Evolutionary conservation across 2,797 vertebrate species (phyloP), one percentile per base, ranked within the genome.

Genomic region (Bryconaethiops microstoma): DNA sequence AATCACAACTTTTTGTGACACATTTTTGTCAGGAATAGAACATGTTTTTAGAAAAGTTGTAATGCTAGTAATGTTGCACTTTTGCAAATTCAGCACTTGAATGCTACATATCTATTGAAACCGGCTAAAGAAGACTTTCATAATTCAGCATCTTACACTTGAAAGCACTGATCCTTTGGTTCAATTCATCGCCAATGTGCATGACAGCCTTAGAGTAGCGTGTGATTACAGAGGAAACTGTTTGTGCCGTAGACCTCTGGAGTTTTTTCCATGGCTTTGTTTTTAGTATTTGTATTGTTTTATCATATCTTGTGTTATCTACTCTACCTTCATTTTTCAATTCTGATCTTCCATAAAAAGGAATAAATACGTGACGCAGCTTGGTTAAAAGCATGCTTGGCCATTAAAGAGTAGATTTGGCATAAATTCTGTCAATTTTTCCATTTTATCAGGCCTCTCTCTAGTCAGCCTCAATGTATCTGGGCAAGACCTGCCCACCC

Each of bases 401-500:
- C 87, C 88, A 90, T 92, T 87, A 94, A 92, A 92, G 76, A 39
- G 74, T 86, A 83, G 82, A 84, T 93, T 91, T 93, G 92, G 91
- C 90, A 90, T 80, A 86, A 89, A 92, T 90, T 92, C 88, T 92
- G 89, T 92, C 87, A 86, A 87, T 88, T 90, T 83, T 84, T 68
- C 73, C 45, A 76, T 85, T 90, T 90, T 85, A 86, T 89, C 87
- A 85, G 80, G 65, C 82, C 84, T 62, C 63, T 89, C 80, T 86
- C 29, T 7, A 71, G 83, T 83, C 86, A 87, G 90, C 89, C 84
- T 88, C 35, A 65, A 84, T 79, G 86, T 82, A 84, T 89, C 80
- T 75, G 86, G 23, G 82, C 84, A 85, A 73, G 86, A 90, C 63
- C 78, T 91, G 92, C 92, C 93, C 94, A 94, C 93, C 94, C 94